Base-by-base conservation (phyloP, 1,140 invertebrate species). In the Drosophila sturtevanti region DNA sequence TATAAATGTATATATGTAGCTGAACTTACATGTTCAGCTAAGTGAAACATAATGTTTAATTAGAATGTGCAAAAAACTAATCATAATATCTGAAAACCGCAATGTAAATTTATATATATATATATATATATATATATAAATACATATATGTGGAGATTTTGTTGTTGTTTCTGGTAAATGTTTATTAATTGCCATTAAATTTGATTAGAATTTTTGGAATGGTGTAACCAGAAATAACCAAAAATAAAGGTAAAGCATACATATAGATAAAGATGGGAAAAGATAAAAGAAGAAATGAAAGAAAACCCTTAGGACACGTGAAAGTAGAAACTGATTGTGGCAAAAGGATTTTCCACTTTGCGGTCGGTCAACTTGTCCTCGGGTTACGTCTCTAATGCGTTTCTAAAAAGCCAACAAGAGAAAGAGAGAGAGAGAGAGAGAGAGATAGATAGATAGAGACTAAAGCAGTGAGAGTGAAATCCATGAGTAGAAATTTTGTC, bases 371-470 rank as follows among this genome's bases (percentile, higher is more conserved):
- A 68, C 44, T 64, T 68, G 51, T 63, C 16, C 27, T 16, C 22
- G 44, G 58, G 37, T 61, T 37, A 24, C 59, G 35, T 18, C n/a
- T 38, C 66, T 79, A 87, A 87, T 86, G 68, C 82, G 68, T 82
- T 87, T 86, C 81, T 87, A 86, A 62, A 27, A 60, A 87, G 75
- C 78, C 75, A 81, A 68, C 63, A 61, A 48, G 59, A 62, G 14
- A 9, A 21, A 34, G 18, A 24, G 31, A 18, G 24, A 24, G 38
- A 16, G 16, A 31, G 27, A 31, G 56, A 54, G 14, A 11, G 31
- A 31, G 12, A 14, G 48, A 27, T 12, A 18, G 31, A 24, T 12
- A n/a, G 55, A 6, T 4, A 31, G n/a, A 7, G 6, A 41, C 21
- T n/a, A n/a, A n/a, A n/a, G n/a, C n/a, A n/a, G n/a, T n/a, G n/a